A percentile compares a stretch with the other conserved stretches of the same genome.
Conservation (phyloP, 2,888 invertebrate species). For the Hydriomena furcata region DNA sequence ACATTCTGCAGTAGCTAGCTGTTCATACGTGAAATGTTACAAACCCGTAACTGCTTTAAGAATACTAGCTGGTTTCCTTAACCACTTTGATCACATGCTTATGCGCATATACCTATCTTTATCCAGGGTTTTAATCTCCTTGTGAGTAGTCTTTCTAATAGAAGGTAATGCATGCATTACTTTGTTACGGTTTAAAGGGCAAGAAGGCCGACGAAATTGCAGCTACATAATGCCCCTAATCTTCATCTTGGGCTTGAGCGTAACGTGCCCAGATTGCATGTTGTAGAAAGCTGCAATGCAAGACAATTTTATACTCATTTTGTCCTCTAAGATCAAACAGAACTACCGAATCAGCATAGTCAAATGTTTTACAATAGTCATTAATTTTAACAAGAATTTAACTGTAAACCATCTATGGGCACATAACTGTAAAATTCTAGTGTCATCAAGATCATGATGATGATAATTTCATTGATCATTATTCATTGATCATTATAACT, state of each 20-base stretch:
- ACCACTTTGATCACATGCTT: too few relatives aligned
- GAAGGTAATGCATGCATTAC: constrained; percentile 4
- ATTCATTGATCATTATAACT: too few relatives aligned
- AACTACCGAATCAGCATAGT: not conserved
- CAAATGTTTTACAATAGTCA: not conserved
- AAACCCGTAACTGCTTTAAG: too few relatives aligned
- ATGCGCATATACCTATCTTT: not conserved
- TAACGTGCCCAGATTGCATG: constrained; percentile 1
- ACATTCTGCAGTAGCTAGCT: too few relatives aligned
- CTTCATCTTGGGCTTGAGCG: not conserved
- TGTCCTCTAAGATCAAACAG: too few relatives aligned
- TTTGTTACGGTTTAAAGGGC: constrained; percentile 7
- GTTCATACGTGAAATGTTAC: too few relatives aligned
- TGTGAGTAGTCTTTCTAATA: not conserved
- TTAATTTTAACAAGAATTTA: not conserved
- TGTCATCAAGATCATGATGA: too few relatives aligned
- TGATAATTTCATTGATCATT: too few relatives aligned
- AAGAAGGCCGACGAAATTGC: constrained; percentile 5
- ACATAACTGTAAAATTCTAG: too few relatives aligned
- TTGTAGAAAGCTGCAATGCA: constrained; percentile 4
- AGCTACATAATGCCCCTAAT: not conserved
- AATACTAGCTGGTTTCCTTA: too few relatives aligned
- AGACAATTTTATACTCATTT: constrained; percentile 2
- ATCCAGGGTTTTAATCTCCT: not conserved
- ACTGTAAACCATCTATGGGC: not conserved